These are phyloP conservation scores for Lycodopsis pacificus DNA, from an alignment of 2,797 vertebrate genomes.

Conservation along the genomic window DNA sequence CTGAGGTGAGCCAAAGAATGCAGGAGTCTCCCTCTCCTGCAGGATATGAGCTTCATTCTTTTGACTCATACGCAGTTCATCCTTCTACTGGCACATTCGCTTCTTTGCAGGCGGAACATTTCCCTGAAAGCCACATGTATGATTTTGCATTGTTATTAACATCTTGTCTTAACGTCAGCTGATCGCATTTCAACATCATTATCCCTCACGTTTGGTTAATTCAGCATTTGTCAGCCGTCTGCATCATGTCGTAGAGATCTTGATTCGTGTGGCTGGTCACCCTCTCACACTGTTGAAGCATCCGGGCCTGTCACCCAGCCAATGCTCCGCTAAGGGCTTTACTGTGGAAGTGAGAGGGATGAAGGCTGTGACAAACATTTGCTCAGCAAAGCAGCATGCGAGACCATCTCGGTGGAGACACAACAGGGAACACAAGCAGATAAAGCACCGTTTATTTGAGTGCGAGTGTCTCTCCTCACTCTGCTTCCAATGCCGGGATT, in stretches of 20 bases:
- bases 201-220: not conserved
- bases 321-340: slow-evolving; percentile 55
- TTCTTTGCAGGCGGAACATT: slow-evolving; percentile 42
- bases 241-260: slow-evolving; percentile 15
- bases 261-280: slow-evolving; percentile 23
- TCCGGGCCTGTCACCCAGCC: slow-evolving; percentile 56
- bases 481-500: slow-evolving; percentile 58
- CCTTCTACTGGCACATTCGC: slow-evolving; percentile 56
- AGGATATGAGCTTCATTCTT: slow-evolving; percentile 84
- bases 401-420: slow-evolving; percentile 57
- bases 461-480: slow-evolving; percentile 55
- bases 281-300: slow-evolving; percentile 41
- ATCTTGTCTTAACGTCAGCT: slow-evolving; percentile 3
- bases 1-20: slow-evolving; percentile 73
- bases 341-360: slow-evolving; percentile 61
- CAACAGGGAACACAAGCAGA: slow-evolving; percentile 63
- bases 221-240: not conserved
- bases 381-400: slow-evolving; percentile 60
- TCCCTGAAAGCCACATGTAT: slow-evolving; percentile 7
- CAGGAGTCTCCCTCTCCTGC: slow-evolving; percentile 63
- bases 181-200: slow-evolving; percentile 19
- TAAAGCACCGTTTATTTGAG: slow-evolving; percentile 64
- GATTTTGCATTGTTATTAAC: slow-evolving; percentile 1
- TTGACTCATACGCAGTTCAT: slow-evolving; percentile 64
- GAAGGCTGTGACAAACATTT: slow-evolving; percentile 74